Evolutionary conservation across 1,140 invertebrate species (phyloP).

Genomic region (Drosophila navojoa): DNA sequence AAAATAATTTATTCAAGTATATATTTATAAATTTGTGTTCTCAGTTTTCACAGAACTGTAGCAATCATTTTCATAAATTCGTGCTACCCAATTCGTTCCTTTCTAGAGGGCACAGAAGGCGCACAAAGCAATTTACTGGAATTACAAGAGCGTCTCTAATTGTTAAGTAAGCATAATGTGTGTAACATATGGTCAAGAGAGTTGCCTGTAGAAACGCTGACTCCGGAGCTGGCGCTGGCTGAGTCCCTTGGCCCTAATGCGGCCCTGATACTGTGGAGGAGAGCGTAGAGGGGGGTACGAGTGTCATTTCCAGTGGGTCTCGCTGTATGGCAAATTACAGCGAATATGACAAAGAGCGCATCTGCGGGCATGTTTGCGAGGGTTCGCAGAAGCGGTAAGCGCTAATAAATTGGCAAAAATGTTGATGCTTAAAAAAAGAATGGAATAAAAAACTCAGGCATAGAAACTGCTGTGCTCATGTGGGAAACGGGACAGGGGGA

Average conservation of each 20-base stretch:
- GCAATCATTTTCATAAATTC: not conserved
- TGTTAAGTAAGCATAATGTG: constrained; percentile 81
- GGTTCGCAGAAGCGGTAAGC: not conserved
- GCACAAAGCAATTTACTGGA: constrained; percentile 78
- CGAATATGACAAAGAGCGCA: constrained; percentile 45
- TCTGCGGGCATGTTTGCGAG: not conserved
- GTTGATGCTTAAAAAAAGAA: constrained; percentile 22
- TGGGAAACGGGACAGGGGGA: constrained; percentile 6
- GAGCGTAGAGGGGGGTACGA: not conserved
- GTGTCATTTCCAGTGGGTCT: not conserved
- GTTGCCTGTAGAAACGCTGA: constrained; percentile 49
- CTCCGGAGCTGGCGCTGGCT: not conserved
- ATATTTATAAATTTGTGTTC: not conserved
- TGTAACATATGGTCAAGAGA: constrained; percentile 74
- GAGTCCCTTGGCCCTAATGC: constrained; percentile 22
- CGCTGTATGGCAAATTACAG: constrained; percentile 50
- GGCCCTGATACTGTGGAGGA: not conserved
- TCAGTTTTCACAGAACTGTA: not conserved
- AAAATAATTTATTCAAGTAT: too few species aligned
- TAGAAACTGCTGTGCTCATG: not conserved
- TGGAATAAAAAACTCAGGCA: constrained; percentile 11
- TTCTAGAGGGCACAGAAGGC: constrained; percentile 21
- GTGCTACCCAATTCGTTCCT: too few species aligned
- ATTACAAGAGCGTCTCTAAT: constrained; percentile 80
- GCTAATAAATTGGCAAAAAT: constrained; percentile 72